phyloP scores from a whole-genome alignment of 2,888 invertebrate species.

The Emmelina monodactyla region DNA sequence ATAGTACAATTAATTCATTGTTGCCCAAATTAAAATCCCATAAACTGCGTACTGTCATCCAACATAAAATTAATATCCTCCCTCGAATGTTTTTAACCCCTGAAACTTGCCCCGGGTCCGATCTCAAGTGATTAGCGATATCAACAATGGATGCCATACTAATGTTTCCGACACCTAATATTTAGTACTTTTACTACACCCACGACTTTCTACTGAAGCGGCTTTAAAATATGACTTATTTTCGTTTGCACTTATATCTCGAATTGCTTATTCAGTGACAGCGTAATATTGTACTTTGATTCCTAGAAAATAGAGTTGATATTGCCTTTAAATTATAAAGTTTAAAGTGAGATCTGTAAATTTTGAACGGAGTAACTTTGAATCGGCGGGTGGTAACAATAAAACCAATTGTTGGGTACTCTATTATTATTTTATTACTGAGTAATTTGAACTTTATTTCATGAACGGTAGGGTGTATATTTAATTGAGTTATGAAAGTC shows the following conservation, averaged over 20 bases:
- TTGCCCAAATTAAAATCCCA: background rate
- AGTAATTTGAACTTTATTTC: background rate
- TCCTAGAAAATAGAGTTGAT: background rate
- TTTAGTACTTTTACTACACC: background rate
- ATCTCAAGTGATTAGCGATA: slow-evolving; percentile 24
- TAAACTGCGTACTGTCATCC: background rate
- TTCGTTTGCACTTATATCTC: too few relatives aligned
- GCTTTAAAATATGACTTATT: too few relatives aligned
- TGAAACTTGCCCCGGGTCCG: slow-evolving; percentile 7
- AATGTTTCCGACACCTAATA: background rate
- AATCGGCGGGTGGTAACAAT: slow-evolving; percentile 33
- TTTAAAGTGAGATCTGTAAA: too few relatives aligned
- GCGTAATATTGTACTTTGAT: too few relatives aligned
- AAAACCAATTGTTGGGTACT: slow-evolving; percentile 15
- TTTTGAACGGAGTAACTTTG: slow-evolving; percentile 23
- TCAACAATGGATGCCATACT: slow-evolving; percentile 9
- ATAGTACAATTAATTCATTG: too few relatives aligned
- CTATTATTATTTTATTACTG: background rate
- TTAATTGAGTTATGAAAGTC: background rate
- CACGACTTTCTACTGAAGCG: too few relatives aligned
- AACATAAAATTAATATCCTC: background rate
- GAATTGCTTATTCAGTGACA: too few relatives aligned
- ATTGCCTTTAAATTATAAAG: background rate
- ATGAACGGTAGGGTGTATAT: background rate
- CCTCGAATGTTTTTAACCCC: slow-evolving; percentile 6